Evolutionary conservation across 1,140 invertebrate genomes (phyloP).

Genomic region (Pogonomyrmex barbatus): DNA sequence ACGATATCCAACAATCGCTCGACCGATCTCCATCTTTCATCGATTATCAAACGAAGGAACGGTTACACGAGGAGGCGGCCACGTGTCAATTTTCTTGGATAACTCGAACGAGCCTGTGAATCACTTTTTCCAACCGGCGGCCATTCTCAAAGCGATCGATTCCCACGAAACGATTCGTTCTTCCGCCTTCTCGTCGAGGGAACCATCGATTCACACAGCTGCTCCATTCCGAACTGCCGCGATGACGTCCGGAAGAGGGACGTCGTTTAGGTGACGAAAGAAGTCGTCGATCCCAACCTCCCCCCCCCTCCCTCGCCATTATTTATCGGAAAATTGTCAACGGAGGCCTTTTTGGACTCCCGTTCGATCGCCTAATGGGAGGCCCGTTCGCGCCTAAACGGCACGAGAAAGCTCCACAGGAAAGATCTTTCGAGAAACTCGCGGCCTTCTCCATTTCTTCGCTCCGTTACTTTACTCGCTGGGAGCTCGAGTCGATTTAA

Average conservation of each 20-base stretch:
- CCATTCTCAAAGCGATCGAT: not conserved
- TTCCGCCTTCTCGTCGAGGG: not conserved
- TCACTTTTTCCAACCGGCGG: conserved; percentile 29
- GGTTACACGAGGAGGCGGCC: conserved; percentile 16
- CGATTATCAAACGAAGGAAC: not conserved
- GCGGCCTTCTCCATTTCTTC: not conserved
- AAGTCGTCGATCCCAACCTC: conserved; percentile 38
- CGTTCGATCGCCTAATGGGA: conserved; percentile 20
- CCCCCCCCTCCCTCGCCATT: not conserved
- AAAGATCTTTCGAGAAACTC: not conserved
- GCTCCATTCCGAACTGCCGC: conserved; percentile 14
- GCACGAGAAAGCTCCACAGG: not conserved
- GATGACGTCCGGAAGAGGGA: conserved; percentile 47
- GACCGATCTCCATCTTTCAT: not conserved
- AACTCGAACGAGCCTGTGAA: not conserved
- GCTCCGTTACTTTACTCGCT: not conserved
- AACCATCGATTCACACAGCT: conserved; percentile 5
- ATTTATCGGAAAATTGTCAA: conserved; percentile 27
- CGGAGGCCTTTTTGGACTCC: not conserved
- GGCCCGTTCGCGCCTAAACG: conserved; percentile 7
- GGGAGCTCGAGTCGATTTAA: not conserved
- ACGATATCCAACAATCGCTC: conserved; percentile 25
- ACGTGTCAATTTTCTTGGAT: not conserved
- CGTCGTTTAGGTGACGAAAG: conserved; percentile 72
- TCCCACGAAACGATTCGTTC: not conserved